A percentile compares a stretch with the other conserved stretches of the same genome.
Conservation (phyloP, 1,140 invertebrate species). For the Calephelis virginiensis region DNA sequence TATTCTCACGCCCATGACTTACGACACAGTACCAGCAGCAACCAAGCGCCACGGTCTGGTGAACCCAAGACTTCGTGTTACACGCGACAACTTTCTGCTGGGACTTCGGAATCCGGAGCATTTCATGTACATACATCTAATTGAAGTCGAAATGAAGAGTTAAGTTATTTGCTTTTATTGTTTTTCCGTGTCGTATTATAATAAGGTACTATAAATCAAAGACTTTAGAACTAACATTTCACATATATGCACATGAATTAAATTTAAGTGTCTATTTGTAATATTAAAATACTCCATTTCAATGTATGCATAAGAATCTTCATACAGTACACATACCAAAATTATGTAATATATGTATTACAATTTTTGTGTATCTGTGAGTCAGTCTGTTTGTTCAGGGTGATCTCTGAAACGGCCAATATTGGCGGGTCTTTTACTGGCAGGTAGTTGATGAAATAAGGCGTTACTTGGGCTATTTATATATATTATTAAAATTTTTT, state of each 20-base stretch:
- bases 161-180: neutral
- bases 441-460: no score
- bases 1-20: slow-evolving; percentile 15
- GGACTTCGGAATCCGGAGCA: slow-evolving; percentile 28
- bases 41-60: slow-evolving; percentile 49
- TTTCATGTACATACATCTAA: slow-evolving; percentile 12
- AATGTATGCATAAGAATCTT: neutral
- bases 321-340: no score
- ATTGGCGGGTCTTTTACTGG: no score
- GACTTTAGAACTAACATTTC: no score
- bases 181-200: neutral
- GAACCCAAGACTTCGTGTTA: slow-evolving; percentile 39
- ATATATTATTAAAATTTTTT: no score
- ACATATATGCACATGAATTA: no score
- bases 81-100: slow-evolving; percentile 51
- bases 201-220: neutral
- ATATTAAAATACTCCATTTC: no score
- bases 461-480: no score
- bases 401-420: no score
- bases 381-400: no score
- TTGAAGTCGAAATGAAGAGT: slow-evolving; percentile 14
- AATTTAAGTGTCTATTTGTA: no score
- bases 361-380: neutral
- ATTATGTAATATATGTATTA: no score
- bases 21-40: slow-evolving; percentile 24